Percentiles rank a stretch among this genome's conserved stretches.
Evolutionary conservation across 2,888 invertebrate species (phyloP).

Genomic region (Lasiommata megera): DNA sequence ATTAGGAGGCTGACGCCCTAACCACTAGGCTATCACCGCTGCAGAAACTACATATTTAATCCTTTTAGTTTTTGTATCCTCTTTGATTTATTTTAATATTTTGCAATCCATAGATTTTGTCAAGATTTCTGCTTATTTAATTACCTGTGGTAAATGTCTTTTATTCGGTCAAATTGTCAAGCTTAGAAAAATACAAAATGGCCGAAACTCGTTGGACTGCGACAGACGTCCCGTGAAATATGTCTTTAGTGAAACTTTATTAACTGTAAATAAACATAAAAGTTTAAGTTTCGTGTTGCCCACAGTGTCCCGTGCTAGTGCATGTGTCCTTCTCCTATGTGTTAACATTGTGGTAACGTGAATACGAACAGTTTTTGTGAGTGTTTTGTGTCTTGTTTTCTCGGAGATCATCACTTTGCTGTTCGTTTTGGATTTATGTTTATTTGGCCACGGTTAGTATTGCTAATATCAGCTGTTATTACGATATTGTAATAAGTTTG

Average conservation of each 20-base stretch:
- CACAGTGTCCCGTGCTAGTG: slow-evolving; percentile 57
- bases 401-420: slow-evolving; percentile 56
- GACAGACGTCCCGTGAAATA: slow-evolving; percentile 67
- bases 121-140: not conserved
- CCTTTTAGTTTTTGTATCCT: too few relatives aligned
- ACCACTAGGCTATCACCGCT: too few relatives aligned
- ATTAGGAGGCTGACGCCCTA: too few relatives aligned
- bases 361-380: slow-evolving; percentile 52
- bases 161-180: not conserved
- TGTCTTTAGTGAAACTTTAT: slow-evolving; percentile 52
- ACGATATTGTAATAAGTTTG: slow-evolving; percentile 16
- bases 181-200: slow-evolving; percentile 53
- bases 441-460: slow-evolving; percentile 69
- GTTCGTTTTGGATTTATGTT: slow-evolving; percentile 77
- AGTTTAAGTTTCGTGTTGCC: slow-evolving; percentile 48
- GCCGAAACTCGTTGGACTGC: slow-evolving; percentile 65
- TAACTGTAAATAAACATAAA: slow-evolving; percentile 65
- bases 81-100: too few relatives aligned
- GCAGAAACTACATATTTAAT: too few relatives aligned
- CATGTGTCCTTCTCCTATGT: slow-evolving; percentile 55
- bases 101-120: too few relatives aligned
- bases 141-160: not conserved
- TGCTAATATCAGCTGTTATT: not conserved
- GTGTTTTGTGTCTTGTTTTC: slow-evolving; percentile 76
- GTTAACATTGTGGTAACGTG: slow-evolving; percentile 49